Conservation (phyloP, 2,797 vertebrate species). For the Xerus rutilus region DNA sequence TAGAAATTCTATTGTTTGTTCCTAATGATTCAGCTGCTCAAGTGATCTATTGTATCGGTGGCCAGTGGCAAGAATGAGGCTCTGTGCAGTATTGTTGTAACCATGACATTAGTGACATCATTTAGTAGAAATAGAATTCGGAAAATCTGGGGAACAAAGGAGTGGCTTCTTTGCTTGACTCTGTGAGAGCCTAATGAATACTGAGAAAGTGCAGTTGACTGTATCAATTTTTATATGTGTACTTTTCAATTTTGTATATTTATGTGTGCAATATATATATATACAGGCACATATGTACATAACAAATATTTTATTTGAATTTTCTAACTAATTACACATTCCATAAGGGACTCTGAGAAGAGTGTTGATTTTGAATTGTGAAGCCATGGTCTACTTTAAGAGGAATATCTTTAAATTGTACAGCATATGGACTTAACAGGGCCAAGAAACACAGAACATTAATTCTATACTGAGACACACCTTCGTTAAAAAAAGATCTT, state of each 20-base stretch:
- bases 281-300: not conserved
- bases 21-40: constrained; percentile 58
- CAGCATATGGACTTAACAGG: not conserved
- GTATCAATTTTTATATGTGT: not conserved
- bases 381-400: not conserved
- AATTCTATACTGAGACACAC: not conserved
- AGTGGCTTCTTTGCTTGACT: constrained; percentile 54
- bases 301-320: constrained; percentile 8
- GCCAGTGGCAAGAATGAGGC: constrained; percentile 73
- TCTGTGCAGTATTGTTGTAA: constrained; percentile 82
- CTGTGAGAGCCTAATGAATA: constrained; percentile 39
- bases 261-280: not conserved
- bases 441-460: not conserved
- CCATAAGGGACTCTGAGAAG: not conserved
- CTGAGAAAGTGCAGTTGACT: not conserved
- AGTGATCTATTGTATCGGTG: constrained; percentile 44
- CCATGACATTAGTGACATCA: constrained; percentile 86
- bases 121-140: constrained; percentile 73
- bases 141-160: constrained; percentile 81
- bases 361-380: not conserved
- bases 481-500: constrained; percentile 17
- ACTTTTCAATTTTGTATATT: not conserved
- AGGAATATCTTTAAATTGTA: not conserved
- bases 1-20: constrained; percentile 31
- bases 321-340: not conserved